Conservation (phyloP, 2,888 invertebrate genomes). For the Hipparchia sbordonii region DNA sequence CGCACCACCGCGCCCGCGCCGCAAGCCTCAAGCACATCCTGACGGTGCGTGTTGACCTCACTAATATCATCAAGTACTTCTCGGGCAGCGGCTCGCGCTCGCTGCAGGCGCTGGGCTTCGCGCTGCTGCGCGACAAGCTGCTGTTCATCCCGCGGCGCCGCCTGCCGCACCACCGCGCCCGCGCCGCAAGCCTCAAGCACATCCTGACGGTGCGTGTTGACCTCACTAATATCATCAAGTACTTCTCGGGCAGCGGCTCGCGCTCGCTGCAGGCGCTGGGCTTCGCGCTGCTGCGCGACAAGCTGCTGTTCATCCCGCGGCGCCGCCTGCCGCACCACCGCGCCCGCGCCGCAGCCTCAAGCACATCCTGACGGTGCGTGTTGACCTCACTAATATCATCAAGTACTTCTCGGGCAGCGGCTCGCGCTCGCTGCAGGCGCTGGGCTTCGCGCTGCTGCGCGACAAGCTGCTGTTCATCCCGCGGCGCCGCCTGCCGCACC, state of each 20-base stretch:
- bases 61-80: constrained; percentile 54
- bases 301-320: constrained; percentile 68
- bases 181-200: constrained; percentile 6
- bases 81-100: constrained; percentile 67
- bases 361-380: constrained; percentile 10
- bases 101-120: constrained; percentile 72
- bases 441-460: constrained; percentile 18
- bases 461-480: constrained; percentile 17
- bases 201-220: no score
- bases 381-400: no score
- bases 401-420: no score
- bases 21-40: no score
- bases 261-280: constrained; percentile 74
- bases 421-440: constrained; percentile 60
- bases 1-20: no score
- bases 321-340: constrained; percentile 41
- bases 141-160: constrained; percentile 64
- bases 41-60: no score
- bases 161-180: constrained; percentile 33
- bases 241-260: no score
- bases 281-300: constrained; percentile 68
- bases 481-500: neutral
- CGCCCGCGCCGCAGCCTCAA: constrained; percentile 13
- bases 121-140: constrained; percentile 61
- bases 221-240: no score